A percentile compares a stretch with the other conserved stretches of the same genome.
Conservation (phyloP, 2,888 invertebrate genomes). For the Ornithoptera alexandrae region DNA sequence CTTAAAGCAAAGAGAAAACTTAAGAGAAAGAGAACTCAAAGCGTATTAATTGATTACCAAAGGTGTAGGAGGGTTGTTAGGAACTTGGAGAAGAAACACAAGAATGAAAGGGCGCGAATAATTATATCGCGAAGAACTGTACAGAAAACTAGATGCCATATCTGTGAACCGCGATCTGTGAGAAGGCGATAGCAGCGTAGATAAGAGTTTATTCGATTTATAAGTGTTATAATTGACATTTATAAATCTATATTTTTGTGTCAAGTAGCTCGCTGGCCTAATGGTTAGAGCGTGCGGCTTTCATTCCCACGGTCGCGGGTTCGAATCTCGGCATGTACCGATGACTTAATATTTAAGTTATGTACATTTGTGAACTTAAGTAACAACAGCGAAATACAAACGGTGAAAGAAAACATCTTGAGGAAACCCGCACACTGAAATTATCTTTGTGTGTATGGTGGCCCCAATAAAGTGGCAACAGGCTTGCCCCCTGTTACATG, state of each 20-base stretch:
- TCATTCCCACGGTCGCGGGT: too few species aligned
- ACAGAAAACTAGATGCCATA: slow-evolving; percentile 11
- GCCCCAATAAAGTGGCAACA: too few species aligned
- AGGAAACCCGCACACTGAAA: too few species aligned
- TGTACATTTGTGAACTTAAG: too few species aligned
- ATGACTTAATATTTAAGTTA: too few species aligned
- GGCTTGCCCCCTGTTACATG: too few species aligned
- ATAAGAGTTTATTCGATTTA: neutral
- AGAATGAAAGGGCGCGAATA: slow-evolving; percentile 6
- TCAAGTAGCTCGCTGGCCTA: too few species aligned
- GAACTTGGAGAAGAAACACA: slow-evolving; percentile 17
- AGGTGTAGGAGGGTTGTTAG: slow-evolving; percentile 5
- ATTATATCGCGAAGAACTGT: slow-evolving; percentile 3
- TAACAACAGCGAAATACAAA: too few species aligned
- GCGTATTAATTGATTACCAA: slow-evolving; percentile 17
- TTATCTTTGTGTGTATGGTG: too few species aligned
- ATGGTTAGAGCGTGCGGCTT: too few species aligned
- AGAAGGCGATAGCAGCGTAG: neutral
- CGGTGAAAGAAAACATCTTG: too few species aligned
- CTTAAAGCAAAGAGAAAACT: slow-evolving; percentile 12
- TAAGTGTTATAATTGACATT: neutral
- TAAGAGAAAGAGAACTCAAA: slow-evolving; percentile 17
- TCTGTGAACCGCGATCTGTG: slow-evolving; percentile 10
- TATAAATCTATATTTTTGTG: neutral
- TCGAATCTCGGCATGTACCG: too few species aligned